A percentile compares a stretch with the other conserved stretches of the same genome.
phyloP scores from a whole-genome alignment of 64 coral and sea anemone genomes.

The Pocillopora verrucosa region DNA sequence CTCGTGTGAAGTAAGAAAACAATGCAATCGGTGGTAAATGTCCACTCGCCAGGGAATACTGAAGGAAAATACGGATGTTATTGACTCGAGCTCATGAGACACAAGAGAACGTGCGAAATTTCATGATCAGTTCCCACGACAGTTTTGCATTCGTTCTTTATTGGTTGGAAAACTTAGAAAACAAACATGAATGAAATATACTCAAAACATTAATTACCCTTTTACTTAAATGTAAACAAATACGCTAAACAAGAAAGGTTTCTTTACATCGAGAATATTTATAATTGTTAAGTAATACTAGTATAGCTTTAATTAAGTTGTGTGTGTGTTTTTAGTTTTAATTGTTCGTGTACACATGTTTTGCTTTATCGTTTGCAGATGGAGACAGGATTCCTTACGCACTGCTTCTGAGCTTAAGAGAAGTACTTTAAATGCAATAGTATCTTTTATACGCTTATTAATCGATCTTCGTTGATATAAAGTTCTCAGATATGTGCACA shows the following conservation, averaged over 20 bases:
- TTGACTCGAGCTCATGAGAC: background rate
- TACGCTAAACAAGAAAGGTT: slow-evolving; percentile 23
- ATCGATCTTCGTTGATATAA: no score
- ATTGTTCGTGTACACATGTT: slow-evolving; percentile 22
- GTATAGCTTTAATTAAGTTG: slow-evolving; percentile 30
- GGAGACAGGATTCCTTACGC: background rate
- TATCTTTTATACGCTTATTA: no score
- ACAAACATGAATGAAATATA: background rate
- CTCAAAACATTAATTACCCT: slow-evolving; percentile 12
- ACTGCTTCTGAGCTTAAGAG: background rate
- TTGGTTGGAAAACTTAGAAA: background rate
- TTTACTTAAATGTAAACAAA: slow-evolving; percentile 18
- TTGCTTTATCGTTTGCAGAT: background rate
- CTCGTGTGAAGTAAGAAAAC: slow-evolving; percentile 30
- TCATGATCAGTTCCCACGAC: background rate
- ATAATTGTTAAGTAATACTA: slow-evolving; percentile 4
- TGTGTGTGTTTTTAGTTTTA: background rate
- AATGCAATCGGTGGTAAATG: background rate
- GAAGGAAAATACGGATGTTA: slow-evolving; percentile 2
- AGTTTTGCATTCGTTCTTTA: background rate
- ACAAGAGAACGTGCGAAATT: background rate
- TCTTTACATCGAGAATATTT: slow-evolving; percentile 4
- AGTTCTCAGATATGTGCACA: no score
- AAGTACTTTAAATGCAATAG: background rate
- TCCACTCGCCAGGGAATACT: background rate